Evolutionary conservation across 2,113 vertebrate species (phyloP), one percentile per base, ranked within the genome.

Genomic region (Nannobrachium achirus): DNA sequence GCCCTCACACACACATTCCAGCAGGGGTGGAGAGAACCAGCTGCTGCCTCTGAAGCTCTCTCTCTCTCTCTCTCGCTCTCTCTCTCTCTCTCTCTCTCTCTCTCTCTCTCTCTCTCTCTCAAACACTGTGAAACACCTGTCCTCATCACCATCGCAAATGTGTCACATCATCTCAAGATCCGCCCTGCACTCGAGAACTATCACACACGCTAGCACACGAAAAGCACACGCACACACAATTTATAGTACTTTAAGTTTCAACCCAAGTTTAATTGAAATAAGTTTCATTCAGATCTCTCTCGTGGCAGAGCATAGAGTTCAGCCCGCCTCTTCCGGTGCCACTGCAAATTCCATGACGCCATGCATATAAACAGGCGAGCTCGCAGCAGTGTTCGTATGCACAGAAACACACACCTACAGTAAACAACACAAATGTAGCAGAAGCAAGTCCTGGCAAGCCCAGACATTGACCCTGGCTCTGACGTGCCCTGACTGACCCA

Each of bases 391-490:
- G 25, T 33, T 33, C 25, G 25, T 33, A 45, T 19, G 8, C 38
- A 41, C 45, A 62, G n/a, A 71, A 18, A 58, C 19, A 33, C 33
- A 19, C 52, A 48, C n/a, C 44, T 11, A 14, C n/a, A n/a, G n/a
- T 10, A 18, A 46, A 48, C n/a, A 0, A 58, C 25, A 56, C 42
- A 70, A 15, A 70, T 39, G 18, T 33, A 56, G 14, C 44, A 39
- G 20, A 51, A 53, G 49, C 70, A 71, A 70, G 83, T 63, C 79
- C 64, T 25, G 71, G 73, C 91, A 80, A 52, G 80, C 64, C 78
- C 86, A 81, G 59, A 69, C 68, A 50, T 61, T 66, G 73, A 86
- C 74, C 79, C 83, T 74, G 62, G 83, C 64, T 63, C 20, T 18
- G 39, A 76, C 71, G 58, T 63, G 25, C 66, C 49, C 51, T 49